Conservation (phyloP, 2,113 vertebrate species). For the Calypte anna region DNA sequence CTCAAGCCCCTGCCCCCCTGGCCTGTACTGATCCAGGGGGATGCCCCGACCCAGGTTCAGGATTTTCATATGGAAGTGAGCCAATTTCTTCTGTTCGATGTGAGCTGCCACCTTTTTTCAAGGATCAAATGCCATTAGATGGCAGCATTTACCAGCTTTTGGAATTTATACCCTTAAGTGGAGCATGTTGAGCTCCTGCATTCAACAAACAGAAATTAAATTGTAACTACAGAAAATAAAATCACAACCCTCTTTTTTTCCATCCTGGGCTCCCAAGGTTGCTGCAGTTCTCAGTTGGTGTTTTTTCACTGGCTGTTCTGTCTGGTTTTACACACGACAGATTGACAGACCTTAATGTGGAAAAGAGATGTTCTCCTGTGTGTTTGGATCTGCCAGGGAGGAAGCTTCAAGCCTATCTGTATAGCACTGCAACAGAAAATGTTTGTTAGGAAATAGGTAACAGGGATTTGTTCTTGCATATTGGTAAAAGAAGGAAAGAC, state of each 20-base stretch:
- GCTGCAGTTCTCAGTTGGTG: neutral
- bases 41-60: too few relatives aligned
- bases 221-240: neutral
- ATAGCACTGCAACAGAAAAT: neutral
- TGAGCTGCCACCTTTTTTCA: neutral
- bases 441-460: neutral
- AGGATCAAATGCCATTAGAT: neutral
- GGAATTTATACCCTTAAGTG: neutral
- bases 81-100: neutral
- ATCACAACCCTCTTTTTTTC: neutral
- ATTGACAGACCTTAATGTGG: neutral
- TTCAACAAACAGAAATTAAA: neutral
- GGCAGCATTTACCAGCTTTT: conserved; percentile 49
- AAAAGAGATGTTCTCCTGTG: neutral
- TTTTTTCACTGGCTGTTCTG: neutral
- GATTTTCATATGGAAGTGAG: neutral
- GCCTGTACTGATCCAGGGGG: too few relatives aligned
- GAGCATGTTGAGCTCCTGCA: rapidly evolving
- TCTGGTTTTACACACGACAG: neutral
- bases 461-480: neutral
- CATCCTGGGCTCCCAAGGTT: neutral
- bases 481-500: neutral
- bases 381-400: neutral
- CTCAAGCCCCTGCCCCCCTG: too few relatives aligned
- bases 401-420: neutral